These are phyloP conservation scores for Suillia variegata DNA, from an alignment of 2,888 invertebrate genomes.

Conservation along the genomic window DNA sequence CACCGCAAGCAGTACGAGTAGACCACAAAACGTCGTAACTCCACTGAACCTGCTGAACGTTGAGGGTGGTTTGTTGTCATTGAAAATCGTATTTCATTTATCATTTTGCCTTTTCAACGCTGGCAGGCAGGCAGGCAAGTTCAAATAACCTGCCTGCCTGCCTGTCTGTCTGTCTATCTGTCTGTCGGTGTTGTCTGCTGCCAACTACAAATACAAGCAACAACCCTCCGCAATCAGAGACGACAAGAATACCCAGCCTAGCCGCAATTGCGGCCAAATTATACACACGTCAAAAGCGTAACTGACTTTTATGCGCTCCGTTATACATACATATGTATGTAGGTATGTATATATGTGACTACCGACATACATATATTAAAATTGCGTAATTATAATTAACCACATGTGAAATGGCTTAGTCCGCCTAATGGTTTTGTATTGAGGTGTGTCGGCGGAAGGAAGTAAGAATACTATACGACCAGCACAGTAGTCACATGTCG, in stretches of 20 bases:
- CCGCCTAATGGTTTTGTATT: slow-evolving; percentile 28
- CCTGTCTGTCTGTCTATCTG: no score
- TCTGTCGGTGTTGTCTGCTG: no score
- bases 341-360: no score
- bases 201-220: no score
- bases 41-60: background rate
- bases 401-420: slow-evolving; percentile 43
- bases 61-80: slow-evolving; percentile 40
- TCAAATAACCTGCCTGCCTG: slow-evolving; percentile 32
- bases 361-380: background rate
- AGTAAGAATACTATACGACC: no score
- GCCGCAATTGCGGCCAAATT: slow-evolving; percentile 26
- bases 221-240: slow-evolving; percentile 29
- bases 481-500: slow-evolving; percentile 30
- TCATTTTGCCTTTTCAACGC: slow-evolving; percentile 51
- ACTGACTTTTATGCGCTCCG: slow-evolving; percentile 14
- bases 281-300: slow-evolving; percentile 23
- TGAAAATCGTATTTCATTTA: slow-evolving; percentile 54
- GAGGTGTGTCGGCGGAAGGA: slow-evolving; percentile 37
- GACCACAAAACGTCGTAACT: slow-evolving; percentile 3
- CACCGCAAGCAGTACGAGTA: background rate
- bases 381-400: slow-evolving; percentile 56
- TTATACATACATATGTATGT: no score
- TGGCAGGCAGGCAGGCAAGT: slow-evolving; percentile 2
- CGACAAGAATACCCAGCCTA: background rate